These are phyloP conservation scores for Tipula lateralis DNA, from an alignment of 2,888 invertebrate genomes.

Conservation along the genomic window DNA sequence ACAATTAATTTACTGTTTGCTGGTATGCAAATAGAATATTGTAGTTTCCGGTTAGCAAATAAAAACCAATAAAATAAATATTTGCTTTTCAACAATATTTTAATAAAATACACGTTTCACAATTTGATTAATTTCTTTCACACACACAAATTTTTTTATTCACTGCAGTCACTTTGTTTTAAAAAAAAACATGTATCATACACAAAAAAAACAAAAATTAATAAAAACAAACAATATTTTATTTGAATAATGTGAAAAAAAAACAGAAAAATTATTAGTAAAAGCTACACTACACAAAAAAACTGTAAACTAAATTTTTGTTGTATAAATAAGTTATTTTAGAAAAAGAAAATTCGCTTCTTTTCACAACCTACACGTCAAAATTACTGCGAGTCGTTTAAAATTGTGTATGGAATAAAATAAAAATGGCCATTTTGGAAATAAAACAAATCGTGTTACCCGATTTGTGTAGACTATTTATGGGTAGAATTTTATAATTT, in stretches of 20 bases:
- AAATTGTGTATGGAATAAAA: background rate
- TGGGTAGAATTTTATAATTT: too few relatives aligned
- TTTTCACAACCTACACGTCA: constrained; percentile 19
- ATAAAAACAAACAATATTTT: background rate
- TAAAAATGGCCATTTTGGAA: background rate
- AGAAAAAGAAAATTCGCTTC: background rate
- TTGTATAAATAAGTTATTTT: background rate
- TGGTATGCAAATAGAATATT: background rate
- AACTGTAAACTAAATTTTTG: background rate
- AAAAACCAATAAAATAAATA: background rate
- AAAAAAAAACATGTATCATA: background rate
- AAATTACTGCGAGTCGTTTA: background rate
- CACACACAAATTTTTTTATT: background rate
- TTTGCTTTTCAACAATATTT: background rate
- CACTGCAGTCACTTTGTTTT: background rate
- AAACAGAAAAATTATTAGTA: background rate
- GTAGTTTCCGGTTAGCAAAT: background rate
- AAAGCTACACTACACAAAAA: background rate
- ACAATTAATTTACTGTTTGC: background rate
- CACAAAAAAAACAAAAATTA: background rate
- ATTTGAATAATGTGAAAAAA: background rate
- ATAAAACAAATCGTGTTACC: background rate
- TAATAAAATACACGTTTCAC: background rate
- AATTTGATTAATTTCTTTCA: background rate
- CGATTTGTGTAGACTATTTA: too few relatives aligned